Conservation (phyloP, 2,113 vertebrate genomes). For the Forbesichthys agassizii region DNA sequence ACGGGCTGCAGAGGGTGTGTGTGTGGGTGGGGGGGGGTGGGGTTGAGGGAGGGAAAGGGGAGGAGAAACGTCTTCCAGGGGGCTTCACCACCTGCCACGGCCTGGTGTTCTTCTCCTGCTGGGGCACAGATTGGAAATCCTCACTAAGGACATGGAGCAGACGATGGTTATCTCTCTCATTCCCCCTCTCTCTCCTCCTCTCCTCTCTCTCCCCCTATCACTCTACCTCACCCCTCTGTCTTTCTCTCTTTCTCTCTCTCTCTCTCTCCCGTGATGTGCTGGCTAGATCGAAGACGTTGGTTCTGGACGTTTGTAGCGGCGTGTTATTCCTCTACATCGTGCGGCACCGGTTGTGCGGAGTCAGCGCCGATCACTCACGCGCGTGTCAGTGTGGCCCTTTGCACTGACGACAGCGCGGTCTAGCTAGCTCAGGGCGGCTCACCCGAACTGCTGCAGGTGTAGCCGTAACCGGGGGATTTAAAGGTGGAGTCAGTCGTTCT, state of each 20-base stretch:
- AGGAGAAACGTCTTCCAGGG: conserved; percentile 48
- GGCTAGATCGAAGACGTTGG: conserved; percentile 18
- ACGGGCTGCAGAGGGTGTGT: conserved; percentile 65
- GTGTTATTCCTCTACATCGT: conserved; percentile 11
- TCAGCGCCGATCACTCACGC: conserved; percentile 26
- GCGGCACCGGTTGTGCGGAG: not conserved
- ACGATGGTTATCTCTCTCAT: too few species aligned
- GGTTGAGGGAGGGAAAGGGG: conserved; percentile 41
- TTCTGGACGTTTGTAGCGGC: conserved; percentile 28
- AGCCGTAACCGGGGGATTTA: too few species aligned
- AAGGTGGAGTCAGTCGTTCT: too few species aligned
- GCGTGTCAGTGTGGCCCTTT: conserved; percentile 5
- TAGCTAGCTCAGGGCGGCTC: not conserved
- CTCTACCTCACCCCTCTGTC: too few species aligned
- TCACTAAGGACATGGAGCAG: conserved; percentile 18
- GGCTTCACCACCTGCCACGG: conserved; percentile 57
- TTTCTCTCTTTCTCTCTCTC: too few species aligned
- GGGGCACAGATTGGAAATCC: conserved; percentile 51
- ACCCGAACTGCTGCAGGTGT: not conserved
- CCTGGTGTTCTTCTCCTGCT: conserved; percentile 51
- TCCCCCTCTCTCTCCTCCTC: not conserved
- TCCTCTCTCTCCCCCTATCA: too few species aligned
- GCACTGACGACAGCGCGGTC: not conserved
- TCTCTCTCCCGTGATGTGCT: conserved; percentile 31
- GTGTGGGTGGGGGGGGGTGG: conserved; percentile 24